Conservation (phyloP, 2,113 vertebrate genomes). For the Melanotaenia duboulayi region DNA sequence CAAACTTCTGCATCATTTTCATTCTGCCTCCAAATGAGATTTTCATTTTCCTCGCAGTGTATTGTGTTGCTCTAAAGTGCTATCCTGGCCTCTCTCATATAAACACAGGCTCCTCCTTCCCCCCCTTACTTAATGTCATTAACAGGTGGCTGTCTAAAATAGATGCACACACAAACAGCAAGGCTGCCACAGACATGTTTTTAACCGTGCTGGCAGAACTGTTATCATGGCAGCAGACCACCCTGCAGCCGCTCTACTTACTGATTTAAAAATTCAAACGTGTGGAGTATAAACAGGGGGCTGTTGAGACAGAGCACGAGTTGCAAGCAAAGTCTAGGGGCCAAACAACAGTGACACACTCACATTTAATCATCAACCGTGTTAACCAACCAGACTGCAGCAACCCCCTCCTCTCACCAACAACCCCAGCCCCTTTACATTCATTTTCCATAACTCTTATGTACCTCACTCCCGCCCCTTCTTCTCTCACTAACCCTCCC, state of each 20-base stretch:
- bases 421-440: constrained; percentile 51
- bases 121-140: constrained; percentile 81
- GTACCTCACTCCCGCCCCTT: constrained; percentile 44
- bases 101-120: constrained; percentile 68
- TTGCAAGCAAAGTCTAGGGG: constrained; percentile 28
- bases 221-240: constrained; percentile 42
- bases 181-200: constrained; percentile 53
- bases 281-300: constrained; percentile 25
- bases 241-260: constrained; percentile 45
- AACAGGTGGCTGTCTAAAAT: constrained; percentile 86
- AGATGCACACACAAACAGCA: constrained; percentile 59
- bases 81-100: constrained; percentile 45
- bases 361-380: constrained; percentile 48
- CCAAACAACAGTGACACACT: constrained; percentile 19
- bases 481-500: constrained; percentile 48
- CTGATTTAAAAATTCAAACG: constrained; percentile 45
- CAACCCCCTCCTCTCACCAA: constrained; percentile 51
- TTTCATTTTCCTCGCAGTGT: constrained; percentile 24
- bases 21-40: constrained; percentile 23
- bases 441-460: constrained; percentile 67
- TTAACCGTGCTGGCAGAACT: constrained; percentile 36
- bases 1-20: constrained; percentile 19
- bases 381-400: constrained; percentile 60
- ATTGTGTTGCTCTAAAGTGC: constrained; percentile 54
- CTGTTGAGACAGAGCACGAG: constrained; percentile 21